These are phyloP conservation scores for Phocides pigmalion DNA, from an alignment of 1,140 invertebrate genomes.

Conservation along the genomic window DNA sequence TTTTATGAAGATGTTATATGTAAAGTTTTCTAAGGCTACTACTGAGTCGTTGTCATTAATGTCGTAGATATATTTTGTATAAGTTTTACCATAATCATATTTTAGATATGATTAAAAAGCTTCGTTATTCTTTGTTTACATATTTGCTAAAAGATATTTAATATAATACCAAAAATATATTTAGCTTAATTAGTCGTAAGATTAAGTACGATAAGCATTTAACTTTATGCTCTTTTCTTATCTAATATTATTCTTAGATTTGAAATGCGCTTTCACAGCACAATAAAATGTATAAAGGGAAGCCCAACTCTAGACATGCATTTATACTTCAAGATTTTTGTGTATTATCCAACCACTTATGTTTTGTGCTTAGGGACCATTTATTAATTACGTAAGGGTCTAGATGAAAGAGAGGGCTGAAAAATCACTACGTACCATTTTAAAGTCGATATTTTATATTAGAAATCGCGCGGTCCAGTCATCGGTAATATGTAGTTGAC, in stretches of 20 bases:
- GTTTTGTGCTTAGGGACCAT: too few species aligned
- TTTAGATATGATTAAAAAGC: slow-evolving; percentile 1
- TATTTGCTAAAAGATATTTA: slow-evolving; percentile 17
- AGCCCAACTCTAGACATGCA: not conserved
- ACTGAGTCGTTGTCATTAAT: too few species aligned
- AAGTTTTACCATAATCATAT: not conserved
- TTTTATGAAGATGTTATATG: too few species aligned
- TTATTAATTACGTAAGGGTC: too few species aligned
- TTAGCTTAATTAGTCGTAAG: slow-evolving; percentile 7
- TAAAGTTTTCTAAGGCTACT: too few species aligned
- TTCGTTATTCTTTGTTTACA: slow-evolving; percentile 1
- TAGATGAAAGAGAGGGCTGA: too few species aligned
- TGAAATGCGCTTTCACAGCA: not conserved
- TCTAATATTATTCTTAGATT: not conserved
- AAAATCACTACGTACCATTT: too few species aligned
- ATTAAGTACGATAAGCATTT: slow-evolving; percentile 25
- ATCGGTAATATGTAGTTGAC: too few species aligned
- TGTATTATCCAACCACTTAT: too few species aligned
- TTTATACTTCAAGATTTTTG: not conserved
- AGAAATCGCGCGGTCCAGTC: too few species aligned
- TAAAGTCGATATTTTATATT: too few species aligned
- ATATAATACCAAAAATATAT: slow-evolving; percentile 30
- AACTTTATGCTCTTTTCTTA: slow-evolving; percentile 1
- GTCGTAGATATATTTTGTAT: too few species aligned
- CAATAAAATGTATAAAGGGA: not conserved